phyloP scores from a whole-genome alignment of 2,797 vertebrate species.

The Typhlichthys eigenmanni region DNA sequence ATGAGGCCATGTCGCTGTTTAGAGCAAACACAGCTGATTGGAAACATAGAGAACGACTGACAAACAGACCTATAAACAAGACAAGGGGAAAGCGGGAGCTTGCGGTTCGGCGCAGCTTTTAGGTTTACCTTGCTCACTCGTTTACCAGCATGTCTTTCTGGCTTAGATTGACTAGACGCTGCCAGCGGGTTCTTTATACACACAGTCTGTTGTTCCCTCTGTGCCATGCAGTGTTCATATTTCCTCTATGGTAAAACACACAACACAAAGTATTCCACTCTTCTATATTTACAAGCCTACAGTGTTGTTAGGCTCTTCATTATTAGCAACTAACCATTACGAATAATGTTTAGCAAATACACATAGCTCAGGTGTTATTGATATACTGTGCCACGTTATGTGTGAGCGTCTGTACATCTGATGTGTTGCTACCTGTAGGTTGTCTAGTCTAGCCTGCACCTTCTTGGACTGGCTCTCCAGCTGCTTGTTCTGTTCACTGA shows the following conservation, averaged over 20 bases:
- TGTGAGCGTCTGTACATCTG: background rate
- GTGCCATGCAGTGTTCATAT: constrained; percentile 69
- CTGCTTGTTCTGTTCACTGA: constrained; percentile 83
- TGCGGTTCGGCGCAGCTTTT: background rate
- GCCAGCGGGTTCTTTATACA: constrained; percentile 34
- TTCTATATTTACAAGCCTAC: background rate
- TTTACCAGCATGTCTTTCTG: constrained; percentile 73
- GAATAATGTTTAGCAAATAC: background rate
- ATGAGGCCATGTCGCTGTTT: constrained; percentile 33
- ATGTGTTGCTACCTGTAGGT: constrained; percentile 82
- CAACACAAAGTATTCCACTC: background rate
- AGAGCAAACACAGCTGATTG: constrained; percentile 27
- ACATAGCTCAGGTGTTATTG: background rate
- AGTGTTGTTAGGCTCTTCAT: background rate
- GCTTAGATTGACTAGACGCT: constrained; percentile 66
- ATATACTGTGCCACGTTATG: background rate
- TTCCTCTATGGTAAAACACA: constrained; percentile 76
- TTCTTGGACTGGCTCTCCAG: constrained; percentile 83
- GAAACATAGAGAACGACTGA: constrained; percentile 14
- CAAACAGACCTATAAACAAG: constrained; percentile 5
- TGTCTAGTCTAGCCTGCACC: constrained; percentile 86
- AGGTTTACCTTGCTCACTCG: constrained; percentile 70
- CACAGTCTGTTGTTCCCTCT: constrained; percentile 64
- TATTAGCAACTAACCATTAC: background rate
- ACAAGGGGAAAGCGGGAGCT: background rate